A percentile compares a stretch with the other conserved stretches of the same genome.
phyloP scores from a whole-genome alignment of 2,888 invertebrate genomes.

The Chrysina gloriosa region DNA sequence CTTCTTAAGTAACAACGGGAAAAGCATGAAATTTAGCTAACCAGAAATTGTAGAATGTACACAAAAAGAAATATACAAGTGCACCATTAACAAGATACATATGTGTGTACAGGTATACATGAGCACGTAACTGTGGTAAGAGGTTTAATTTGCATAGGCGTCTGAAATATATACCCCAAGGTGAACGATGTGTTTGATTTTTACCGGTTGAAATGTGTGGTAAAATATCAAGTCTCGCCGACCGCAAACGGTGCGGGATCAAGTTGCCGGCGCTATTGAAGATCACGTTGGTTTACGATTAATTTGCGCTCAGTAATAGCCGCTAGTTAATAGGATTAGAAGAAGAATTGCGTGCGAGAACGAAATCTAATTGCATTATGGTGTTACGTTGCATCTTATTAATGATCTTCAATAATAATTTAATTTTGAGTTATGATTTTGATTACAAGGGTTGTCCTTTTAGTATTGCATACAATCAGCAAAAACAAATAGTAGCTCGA shows the following conservation, averaged over 20 bases:
- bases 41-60: too few relatives aligned
- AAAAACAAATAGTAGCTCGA: too few relatives aligned
- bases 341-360: background rate
- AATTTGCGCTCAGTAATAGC: background rate
- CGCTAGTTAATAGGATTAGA: background rate
- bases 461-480: too few relatives aligned
- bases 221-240: background rate
- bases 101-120: background rate
- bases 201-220: background rate
- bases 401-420: too few relatives aligned
- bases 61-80: too few relatives aligned
- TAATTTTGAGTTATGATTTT: too few relatives aligned
- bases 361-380: background rate
- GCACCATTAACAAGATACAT: background rate
- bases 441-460: too few relatives aligned
- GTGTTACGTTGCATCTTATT: too few relatives aligned
- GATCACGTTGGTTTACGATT: constrained; percentile 12
- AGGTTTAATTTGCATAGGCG: constrained; percentile 33
- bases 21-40: too few relatives aligned
- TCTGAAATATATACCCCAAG: constrained; percentile 34
- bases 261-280: constrained; percentile 18
- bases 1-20: too few relatives aligned
- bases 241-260: background rate
- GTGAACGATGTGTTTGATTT: constrained; percentile 12
- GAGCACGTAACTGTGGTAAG: constrained; percentile 2